Evolutionary conservation across 2,888 invertebrate genomes (phyloP), one percentile per base, ranked within the genome.

Genomic region (Philhelius pedissequus): DNA sequence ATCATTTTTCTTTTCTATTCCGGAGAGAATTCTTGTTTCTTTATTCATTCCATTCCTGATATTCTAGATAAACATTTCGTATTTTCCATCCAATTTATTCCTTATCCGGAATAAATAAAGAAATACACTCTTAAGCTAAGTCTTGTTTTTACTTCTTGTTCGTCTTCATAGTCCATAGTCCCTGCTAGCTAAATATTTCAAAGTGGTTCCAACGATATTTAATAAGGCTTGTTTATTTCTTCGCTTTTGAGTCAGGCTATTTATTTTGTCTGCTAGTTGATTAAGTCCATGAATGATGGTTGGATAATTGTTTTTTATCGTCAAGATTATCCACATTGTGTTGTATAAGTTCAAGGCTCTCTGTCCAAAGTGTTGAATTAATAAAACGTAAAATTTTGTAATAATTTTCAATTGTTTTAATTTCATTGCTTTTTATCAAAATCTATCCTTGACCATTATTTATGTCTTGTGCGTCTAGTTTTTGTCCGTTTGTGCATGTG

Each of bases 271-370:
- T 27, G 27, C 27, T n/a, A 50, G 7, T n/a, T 11, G 25, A 6
- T n/a, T n/a, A 8, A 50, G 25, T 6, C 25, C 27, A 27, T 73
- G 60, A 30, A 7, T 18, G 4, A 73, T 62, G 11, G 18, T 43
- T 30, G 73, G 62, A n/a, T 32, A 73, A 40, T 40, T 11, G 8
- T 64, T 54, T n/a, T 13, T 45, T 64, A 15, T 6, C n/a, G 13
- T 74, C 54, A 5, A 74, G 15, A 54, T 54, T 54, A 9, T 64
- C 32, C 13, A 74, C 43, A 9, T 74, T 74, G 9, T 73, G 62
- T 62, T 73, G 27, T 30, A 54, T 30, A 18, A 69, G 40, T 11
- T 54, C 43, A 5, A 69, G 20, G 20, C 40, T 69, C 4, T 56
- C 52, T 15, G 15, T 56, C 56, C 69, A 62, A 32, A 22, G 64